Conservation (phyloP, 23 tunicate genomes). For the Corella eumyota region DNA sequence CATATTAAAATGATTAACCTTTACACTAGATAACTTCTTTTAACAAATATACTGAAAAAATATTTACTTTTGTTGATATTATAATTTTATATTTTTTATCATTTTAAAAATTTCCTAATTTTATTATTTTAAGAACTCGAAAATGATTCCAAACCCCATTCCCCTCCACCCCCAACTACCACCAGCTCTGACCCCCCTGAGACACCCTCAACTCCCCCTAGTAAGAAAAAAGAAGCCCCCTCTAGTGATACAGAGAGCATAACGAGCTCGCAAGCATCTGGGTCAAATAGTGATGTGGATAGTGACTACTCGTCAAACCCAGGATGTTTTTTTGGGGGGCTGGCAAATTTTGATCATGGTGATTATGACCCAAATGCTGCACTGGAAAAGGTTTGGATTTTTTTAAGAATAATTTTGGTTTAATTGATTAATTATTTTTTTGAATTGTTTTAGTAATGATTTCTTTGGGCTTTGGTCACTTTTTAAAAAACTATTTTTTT, state of each 20-base stretch:
- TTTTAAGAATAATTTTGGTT: not conserved
- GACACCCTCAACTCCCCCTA: slow-evolving; percentile 1
- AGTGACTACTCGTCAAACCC: slow-evolving; percentile 82
- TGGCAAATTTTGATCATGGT: slow-evolving; percentile 50
- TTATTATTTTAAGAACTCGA: no score
- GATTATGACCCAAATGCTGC: slow-evolving; percentile 61
- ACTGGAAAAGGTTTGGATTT: slow-evolving; percentile 26
- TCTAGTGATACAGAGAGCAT: slow-evolving; percentile 17
- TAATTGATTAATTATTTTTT: not conserved
- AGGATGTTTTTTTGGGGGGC: slow-evolving; percentile 5
- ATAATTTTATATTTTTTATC: no score
- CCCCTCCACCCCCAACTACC: no score
- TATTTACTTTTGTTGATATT: no score
- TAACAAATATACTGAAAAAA: no score
- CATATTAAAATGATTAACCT: slow-evolving; percentile 5
- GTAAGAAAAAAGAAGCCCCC: not conserved
- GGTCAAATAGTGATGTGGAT: slow-evolving; percentile 54
- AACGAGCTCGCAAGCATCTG: slow-evolving; percentile 34
- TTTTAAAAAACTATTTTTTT: not conserved
- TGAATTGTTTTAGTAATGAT: not conserved
- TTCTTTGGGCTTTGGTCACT: not conserved
- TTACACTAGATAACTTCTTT: not conserved
- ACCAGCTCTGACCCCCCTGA: slow-evolving; percentile 1
- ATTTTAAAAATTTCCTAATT: no score
- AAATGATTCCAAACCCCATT: no score